Evolutionary conservation across 2,888 invertebrate species (phyloP).

Genomic region (Lycocerus yunnanus): DNA sequence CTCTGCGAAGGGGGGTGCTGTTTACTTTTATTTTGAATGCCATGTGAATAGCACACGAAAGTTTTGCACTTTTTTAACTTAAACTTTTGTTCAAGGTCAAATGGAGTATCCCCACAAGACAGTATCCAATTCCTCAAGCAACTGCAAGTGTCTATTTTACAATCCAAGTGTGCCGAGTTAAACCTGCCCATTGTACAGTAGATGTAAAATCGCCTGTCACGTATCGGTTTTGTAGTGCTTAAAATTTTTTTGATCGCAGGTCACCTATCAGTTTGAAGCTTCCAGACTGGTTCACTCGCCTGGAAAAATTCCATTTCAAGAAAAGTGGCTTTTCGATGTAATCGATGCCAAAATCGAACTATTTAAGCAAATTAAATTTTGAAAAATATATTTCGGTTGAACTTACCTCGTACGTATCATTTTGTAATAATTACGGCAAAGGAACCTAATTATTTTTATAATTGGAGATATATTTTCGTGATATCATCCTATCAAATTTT

Average conservation of each 20-base stretch:
- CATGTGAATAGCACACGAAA: too few relatives aligned
- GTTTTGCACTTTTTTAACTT: neutral
- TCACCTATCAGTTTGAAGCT: conserved; percentile 29
- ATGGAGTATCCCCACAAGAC: conserved; percentile 54
- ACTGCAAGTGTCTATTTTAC: conserved; percentile 56
- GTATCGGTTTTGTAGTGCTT: neutral
- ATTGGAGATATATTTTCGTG: neutral
- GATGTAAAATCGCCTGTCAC: conserved; percentile 37
- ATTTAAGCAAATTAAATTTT: conserved; percentile 37
- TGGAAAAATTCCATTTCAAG: conserved; percentile 47
- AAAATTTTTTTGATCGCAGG: conserved; percentile 40
- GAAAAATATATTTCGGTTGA: neutral
- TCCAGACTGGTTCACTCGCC: conserved; percentile 43
- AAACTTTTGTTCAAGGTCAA: conserved; percentile 44
- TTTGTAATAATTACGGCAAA: neutral
- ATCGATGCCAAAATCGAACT: conserved; percentile 51
- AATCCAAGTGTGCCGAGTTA: conserved; percentile 48
- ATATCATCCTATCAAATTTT: neutral
- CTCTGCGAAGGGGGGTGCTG: too few relatives aligned
- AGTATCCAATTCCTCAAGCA: conserved; percentile 56
- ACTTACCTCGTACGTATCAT: neutral
- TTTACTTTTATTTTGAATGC: too few relatives aligned
- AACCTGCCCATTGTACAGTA: conserved; percentile 42
- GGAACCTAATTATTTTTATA: neutral
- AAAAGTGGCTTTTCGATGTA: conserved; percentile 52